Base-by-base conservation (phyloP, 2,888 invertebrate genomes). In the Smittia aterrima region DNA sequence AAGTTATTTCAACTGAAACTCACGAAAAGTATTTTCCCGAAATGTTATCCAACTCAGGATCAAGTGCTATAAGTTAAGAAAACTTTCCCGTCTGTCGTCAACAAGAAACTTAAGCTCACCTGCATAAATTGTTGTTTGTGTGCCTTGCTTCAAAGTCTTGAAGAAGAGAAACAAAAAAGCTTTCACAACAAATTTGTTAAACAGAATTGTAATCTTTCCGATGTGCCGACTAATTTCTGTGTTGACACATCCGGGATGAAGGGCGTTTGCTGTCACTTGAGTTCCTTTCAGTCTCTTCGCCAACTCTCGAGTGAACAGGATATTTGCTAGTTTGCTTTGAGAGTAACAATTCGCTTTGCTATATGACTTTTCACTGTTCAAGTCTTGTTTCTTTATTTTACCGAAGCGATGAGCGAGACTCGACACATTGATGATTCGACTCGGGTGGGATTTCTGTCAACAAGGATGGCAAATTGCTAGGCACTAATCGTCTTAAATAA, bases 311-410 rank as follows among this genome's bases (percentile, higher is more conserved):
- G 89, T 90, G 79, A 93, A 93, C 68, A 93, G 83, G 66, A 92
- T 78, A 81, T 90, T 91, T 13, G 93, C 93, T 68, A 93, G 84
- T 85, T 93, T 92, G 83, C 92, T 93, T 83, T 92, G 92, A 76
- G 85, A 84, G 81, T 92, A 93, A 2, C 92, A 92, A 18, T 83
- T 84, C 1, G 82, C 82, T 13, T 87, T 83, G 81, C 90, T 87
- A 80, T 92, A 92, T 24, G 83, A 79, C 53, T 83, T 80, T 4
- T 85, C 85, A 78, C 88, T 86, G 82, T 93, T 93, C 41, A 93
- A 85, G 82, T 93, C 92, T 0, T 87, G 83, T 77, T 86, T 86
- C 78, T 90, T 86, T 32, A 93, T 88, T 78, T 80, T 82, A 0
- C 91, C 92, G 76, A 85, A 82, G 75, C 79, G 79, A 82, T 93